Evolutionary conservation across 2,797 vertebrate genomes (phyloP).

Genomic region (Columba guinea): DNA sequence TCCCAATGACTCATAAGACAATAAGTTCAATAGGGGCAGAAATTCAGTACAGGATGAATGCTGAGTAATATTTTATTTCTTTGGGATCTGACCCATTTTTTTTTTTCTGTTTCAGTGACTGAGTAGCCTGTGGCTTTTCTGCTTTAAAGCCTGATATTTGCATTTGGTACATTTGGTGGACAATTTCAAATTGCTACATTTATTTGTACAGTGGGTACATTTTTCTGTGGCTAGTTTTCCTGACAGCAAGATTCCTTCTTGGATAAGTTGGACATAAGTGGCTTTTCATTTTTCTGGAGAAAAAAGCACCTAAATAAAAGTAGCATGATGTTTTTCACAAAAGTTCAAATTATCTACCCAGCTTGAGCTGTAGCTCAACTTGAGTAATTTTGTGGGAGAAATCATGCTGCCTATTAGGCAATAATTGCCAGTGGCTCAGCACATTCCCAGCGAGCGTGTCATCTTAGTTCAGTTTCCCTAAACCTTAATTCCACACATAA

Average conservation of each 20-base stretch:
- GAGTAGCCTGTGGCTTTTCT: background rate
- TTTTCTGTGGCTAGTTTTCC: background rate
- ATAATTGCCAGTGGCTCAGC: conserved; percentile 1
- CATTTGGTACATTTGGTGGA: background rate
- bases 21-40: background rate
- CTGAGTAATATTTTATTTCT: background rate
- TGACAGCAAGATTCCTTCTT: conserved; percentile 34
- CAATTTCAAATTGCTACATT: background rate
- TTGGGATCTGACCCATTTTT: background rate
- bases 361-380: conserved; percentile 32
- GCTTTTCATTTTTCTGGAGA: conserved; percentile 53
- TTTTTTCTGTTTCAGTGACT: background rate
- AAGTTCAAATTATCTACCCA: conserved; percentile 27
- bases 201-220: background rate
- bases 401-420: background rate
- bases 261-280: conserved; percentile 48
- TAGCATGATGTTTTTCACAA: conserved; percentile 39
- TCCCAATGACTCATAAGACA: background rate
- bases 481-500: background rate
- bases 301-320: conserved; percentile 48
- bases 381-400: conserved; percentile 32
- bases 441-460: background rate
- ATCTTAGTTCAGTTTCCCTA: background rate
- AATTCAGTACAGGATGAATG: rapidly evolving
- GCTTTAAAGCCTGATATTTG: background rate